These are phyloP conservation scores for Xyrauchen texanus DNA, from an alignment of 2,113 vertebrate genomes.

Conservation along the genomic window DNA sequence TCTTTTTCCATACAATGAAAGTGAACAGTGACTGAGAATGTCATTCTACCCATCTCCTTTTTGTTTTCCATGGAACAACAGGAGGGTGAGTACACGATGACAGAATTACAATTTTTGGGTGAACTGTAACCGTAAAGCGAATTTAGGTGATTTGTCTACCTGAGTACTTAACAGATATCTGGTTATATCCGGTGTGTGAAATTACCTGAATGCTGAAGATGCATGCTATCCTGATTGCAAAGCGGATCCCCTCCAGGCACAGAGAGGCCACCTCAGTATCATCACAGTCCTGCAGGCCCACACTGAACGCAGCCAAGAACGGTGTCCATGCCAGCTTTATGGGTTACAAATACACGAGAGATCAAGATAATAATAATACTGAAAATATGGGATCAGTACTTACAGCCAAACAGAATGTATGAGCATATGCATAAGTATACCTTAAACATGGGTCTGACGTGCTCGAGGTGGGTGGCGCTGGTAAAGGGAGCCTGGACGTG, in stretches of 20 bases:
- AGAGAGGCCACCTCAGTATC: conserved; percentile 98
- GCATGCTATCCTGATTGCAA: conserved; percentile 95
- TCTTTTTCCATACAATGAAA: no score
- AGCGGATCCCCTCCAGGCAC: conserved; percentile 97
- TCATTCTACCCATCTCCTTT: no score
- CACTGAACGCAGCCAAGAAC: conserved; percentile 97
- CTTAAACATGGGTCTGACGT: conserved; percentile 98
- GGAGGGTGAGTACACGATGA: no score
- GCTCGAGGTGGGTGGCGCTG: conserved; percentile 95
- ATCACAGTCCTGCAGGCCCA: conserved; percentile 96
- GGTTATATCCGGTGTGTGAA: background rate
- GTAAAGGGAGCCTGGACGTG: conserved; percentile 97
- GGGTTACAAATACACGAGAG: background rate
- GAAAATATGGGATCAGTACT: background rate
- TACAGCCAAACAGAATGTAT: background rate
- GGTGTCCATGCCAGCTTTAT: conserved; percentile 96
- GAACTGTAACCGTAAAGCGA: no score
- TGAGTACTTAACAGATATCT: no score
- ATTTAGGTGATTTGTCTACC: no score
- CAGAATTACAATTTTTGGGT: no score
- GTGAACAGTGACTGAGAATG: no score
- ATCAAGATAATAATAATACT: background rate
- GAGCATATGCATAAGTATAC: conserved; percentile 62
- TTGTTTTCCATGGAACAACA: no score
- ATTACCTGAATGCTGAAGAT: conserved; percentile 97